Base-by-base conservation (phyloP, 2,888 invertebrate genomes). In the Molanna angustata region DNA sequence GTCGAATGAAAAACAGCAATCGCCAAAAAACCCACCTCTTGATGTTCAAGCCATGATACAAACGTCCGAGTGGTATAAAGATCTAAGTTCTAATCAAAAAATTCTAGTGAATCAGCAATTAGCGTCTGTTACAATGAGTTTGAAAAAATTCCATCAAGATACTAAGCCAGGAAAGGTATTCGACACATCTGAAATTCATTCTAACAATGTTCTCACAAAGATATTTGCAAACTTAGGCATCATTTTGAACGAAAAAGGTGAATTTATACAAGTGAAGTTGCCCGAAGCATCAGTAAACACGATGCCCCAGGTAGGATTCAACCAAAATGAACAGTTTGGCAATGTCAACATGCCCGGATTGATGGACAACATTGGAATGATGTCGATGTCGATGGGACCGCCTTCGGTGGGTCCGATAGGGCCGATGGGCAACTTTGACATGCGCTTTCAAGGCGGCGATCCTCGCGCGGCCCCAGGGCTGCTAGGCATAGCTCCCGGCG, bases 51-150 rank as follows among this genome's bases (percentile, higher is more conserved):
- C 78, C 56, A 68, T 85, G 60, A 67, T 85, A 46, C 85, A 85
- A 67, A 81, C 78, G 64, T 85, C 86, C 0, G 78, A 76, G 50
- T 86, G 86, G 80, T 87, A 85, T 64, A 84, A 82, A 65, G 84
- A 83, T 57, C 70, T 86, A 41, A 85, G 85, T 61, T 84, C 84
- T 49, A 86, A 84, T 59, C 83, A 84, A 65, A 87, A 86, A 69
- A 79, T 86, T 61, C 79, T 83, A 69, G 80, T 86, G 0, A 86
- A 86, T 64, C 84, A 86, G 63, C 79, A 86, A 65, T 67, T 87
- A 63, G 80, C 83, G 1, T 72, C 80, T 19, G 76, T 84, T 9
- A 80, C 83, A 4, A 80, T 78, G 59, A 78, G 78, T 67, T 68
- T 82, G 17, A 82, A 84, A 65, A 80, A 79, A 62, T 79, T 76